These are phyloP conservation scores for Calephelis nemesis DNA, from an alignment of 1,140 invertebrate species.

Conservation along the genomic window DNA sequence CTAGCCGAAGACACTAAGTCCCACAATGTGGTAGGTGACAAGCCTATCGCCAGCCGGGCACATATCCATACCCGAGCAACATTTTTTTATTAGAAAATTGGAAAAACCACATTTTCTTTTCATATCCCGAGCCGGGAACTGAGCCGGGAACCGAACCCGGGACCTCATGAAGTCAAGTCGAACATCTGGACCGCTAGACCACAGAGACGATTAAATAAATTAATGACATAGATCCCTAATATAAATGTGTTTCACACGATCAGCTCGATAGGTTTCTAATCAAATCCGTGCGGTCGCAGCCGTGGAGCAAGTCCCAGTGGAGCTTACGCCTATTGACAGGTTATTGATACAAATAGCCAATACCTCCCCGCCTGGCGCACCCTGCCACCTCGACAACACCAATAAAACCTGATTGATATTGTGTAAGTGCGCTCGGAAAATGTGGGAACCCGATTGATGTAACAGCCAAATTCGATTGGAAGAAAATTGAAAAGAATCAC, in stretches of 20 bases:
- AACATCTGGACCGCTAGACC: too few species aligned
- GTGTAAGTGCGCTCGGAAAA: conserved; percentile 77
- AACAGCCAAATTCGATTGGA: conserved; percentile 75
- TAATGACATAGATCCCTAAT: not conserved
- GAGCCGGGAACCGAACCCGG: too few species aligned
- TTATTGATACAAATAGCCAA: conserved; percentile 77
- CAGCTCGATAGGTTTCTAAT: conserved; percentile 59
- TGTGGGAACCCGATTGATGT: conserved; percentile 78
- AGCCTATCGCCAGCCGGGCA: too few species aligned
- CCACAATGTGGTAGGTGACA: too few species aligned
- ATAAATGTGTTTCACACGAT: conserved; percentile 45
- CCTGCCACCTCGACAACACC: conserved; percentile 65
- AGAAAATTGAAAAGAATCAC: conserved; percentile 74
- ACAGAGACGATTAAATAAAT: too few species aligned
- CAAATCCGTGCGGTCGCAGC: conserved; percentile 59
- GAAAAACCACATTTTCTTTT: too few species aligned
- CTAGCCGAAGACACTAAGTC: too few species aligned
- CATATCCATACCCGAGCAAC: too few species aligned
- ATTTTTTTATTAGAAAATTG: too few species aligned
- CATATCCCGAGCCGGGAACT: too few species aligned
- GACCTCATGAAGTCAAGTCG: too few species aligned
- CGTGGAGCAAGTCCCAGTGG: conserved; percentile 48
- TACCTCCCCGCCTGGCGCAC: conserved; percentile 33
- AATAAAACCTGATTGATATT: conserved; percentile 80
- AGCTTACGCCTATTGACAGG: conserved; percentile 68